These are phyloP conservation scores for Apodemia duryi DNA, from an alignment of 2,888 invertebrate genomes.

Conservation along the genomic window DNA sequence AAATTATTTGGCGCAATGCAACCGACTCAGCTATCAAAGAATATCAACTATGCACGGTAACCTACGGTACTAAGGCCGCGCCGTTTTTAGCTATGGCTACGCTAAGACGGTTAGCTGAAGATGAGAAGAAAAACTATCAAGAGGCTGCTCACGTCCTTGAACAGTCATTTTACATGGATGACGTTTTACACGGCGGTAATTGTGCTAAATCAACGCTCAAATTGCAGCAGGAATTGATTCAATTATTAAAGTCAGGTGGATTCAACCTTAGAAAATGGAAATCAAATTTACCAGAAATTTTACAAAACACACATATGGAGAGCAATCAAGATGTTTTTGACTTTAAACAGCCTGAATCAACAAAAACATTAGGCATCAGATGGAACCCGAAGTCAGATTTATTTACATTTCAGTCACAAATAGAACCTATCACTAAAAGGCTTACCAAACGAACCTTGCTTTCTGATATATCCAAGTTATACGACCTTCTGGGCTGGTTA, in stretches of 20 bases:
- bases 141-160: neutral
- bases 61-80: neutral
- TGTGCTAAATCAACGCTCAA: neutral
- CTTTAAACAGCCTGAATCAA: constrained; percentile 22
- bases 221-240: neutral
- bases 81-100: neutral
- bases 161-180: neutral
- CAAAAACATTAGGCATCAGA: constrained; percentile 18
- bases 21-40: too few species aligned
- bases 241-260: constrained; percentile 14
- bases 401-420: constrained; percentile 20
- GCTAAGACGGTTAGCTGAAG: neutral
- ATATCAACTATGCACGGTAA: neutral
- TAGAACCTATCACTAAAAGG: neutral
- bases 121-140: neutral
- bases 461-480: constrained; percentile 20
- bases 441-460: constrained; percentile 17
- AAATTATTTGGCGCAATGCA: too few species aligned
- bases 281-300: neutral
- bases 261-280: constrained; percentile 18
- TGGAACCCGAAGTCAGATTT: constrained; percentile 19
- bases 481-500: constrained; percentile 20
- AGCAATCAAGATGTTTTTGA: constrained; percentile 8
- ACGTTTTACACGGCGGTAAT: neutral
- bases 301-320: constrained; percentile 3